phyloP scores from a whole-genome alignment of 2,113 vertebrate species.

The Asarcornis scutulata region DNA sequence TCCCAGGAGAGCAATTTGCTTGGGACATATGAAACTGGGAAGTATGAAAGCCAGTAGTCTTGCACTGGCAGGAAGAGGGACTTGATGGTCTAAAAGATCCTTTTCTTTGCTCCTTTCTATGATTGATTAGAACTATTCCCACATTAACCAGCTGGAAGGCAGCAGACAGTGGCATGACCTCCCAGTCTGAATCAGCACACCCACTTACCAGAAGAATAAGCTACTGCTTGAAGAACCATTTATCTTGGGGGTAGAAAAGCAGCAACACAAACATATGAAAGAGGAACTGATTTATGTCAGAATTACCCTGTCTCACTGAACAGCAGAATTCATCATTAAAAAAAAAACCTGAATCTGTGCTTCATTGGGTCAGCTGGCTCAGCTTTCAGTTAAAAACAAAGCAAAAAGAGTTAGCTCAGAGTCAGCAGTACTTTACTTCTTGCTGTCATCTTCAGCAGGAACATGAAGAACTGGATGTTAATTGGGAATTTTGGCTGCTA shows the following conservation, averaged over 20 bases:
- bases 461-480: not conserved
- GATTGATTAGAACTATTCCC: slow-evolving; percentile 31
- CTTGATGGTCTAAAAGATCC: not conserved
- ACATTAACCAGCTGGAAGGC: not conserved
- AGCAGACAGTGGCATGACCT: slow-evolving; percentile 8
- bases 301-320: slow-evolving; percentile 22
- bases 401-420: not conserved
- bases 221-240: slow-evolving; percentile 20
- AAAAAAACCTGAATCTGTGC: not conserved
- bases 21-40: not conserved
- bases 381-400: not conserved
- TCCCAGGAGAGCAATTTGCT: slow-evolving; percentile 15
- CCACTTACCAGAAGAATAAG: slow-evolving; percentile 7
- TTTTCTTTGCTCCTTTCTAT: not conserved
- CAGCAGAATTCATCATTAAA: slow-evolving; percentile 39
- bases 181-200: slow-evolving; percentile 31
- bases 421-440: not conserved
- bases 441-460: not conserved
- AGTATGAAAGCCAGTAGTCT: not conserved
- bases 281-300: slow-evolving; percentile 51
- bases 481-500: not conserved
- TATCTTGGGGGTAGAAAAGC: slow-evolving; percentile 12
- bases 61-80: not conserved
- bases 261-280: slow-evolving; percentile 1
- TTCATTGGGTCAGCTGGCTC: not conserved